Base-by-base conservation (phyloP, 1,140 invertebrate species). In the Monochamus saltuarius region DNA sequence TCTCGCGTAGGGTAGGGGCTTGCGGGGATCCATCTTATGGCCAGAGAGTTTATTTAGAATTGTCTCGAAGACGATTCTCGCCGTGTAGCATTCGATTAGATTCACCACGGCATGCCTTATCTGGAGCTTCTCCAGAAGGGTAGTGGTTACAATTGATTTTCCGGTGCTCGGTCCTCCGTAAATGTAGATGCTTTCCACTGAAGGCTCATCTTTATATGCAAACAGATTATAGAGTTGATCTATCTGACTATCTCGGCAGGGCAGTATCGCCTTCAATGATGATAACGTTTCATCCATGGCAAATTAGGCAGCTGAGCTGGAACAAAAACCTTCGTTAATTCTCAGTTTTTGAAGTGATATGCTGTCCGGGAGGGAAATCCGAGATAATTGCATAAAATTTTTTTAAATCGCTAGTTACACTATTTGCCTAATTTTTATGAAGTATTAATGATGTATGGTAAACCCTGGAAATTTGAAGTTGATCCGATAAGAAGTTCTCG, bases 131-230 rank as follows among this genome's bases (percentile, higher is more conserved):
- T 80, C 67, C 0, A 93, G 70, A 10, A 90, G 71, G 13, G 77
- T 77, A 42, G 78, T 77, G 1, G 91, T 71, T 40, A 92, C 80
- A 1, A 87, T 74, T 19, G 87, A 87, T 79, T 95, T 95, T 16
- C 92, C 92, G 10, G 89, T 89, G 4, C 88, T 85, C 63, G 89
- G 85, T 70, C 88, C 86, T 37, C 93, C 93, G 73, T 88, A 87
- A 35, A 92, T 62, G 77, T 90, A 92, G 59, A 94, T 76, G 56
- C 82, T 82, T 49, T 81, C 71, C 7, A 86, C 86, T 67, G 85
- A 77, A 2, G 82, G 79, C 69, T 87, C 84, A 49, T 83, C 80
- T 51, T 71, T 66, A 29, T 80, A 73, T 1, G 84, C 84, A 29
- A 88, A 80, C 7, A 87, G 75, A 67, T 83, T 80, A 54, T 81